These are phyloP conservation scores for Eilema depressum DNA, from an alignment of 2,888 invertebrate species.

Conservation along the genomic window DNA sequence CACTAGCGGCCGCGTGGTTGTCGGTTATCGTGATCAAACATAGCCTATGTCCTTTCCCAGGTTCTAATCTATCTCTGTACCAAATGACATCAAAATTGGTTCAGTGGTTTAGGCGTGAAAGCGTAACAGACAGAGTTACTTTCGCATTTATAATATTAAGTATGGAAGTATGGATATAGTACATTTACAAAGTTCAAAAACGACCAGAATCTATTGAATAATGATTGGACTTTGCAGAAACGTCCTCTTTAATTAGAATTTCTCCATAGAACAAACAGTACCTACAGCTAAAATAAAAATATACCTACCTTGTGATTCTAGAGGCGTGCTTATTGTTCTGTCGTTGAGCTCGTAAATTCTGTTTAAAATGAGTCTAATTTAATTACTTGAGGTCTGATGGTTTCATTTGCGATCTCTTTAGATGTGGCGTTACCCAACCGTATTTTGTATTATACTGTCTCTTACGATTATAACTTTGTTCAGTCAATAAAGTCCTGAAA, in stretches of 20 bases:
- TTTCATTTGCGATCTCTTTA: slow-evolving; percentile 49
- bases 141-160: no score
- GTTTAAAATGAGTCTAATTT: slow-evolving; percentile 61
- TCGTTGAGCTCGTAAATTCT: slow-evolving; percentile 57
- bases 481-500: not conserved
- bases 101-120: no score
- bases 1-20: no score
- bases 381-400: slow-evolving; percentile 57
- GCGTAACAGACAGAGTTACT: no score
- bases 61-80: no score
- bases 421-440: slow-evolving; percentile 25
- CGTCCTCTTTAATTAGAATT: slow-evolving; percentile 13
- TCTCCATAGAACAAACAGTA: not conserved
- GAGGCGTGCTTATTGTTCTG: slow-evolving; percentile 54
- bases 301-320: slow-evolving; percentile 54
- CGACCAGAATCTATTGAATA: no score
- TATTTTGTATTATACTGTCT: slow-evolving; percentile 19
- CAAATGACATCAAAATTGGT: no score
- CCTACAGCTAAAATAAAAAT: slow-evolving; percentile 32
- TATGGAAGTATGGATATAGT: no score
- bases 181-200: no score
- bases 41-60: no score
- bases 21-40: no score
- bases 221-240: slow-evolving; percentile 19
- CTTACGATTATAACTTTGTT: slow-evolving; percentile 10